Percentiles rank a stretch among this genome's conserved stretches.
These are phyloP conservation scores for Gryon sp. DNA, from an alignment of 1,140 invertebrate genomes.

Conservation along the genomic window DNA sequence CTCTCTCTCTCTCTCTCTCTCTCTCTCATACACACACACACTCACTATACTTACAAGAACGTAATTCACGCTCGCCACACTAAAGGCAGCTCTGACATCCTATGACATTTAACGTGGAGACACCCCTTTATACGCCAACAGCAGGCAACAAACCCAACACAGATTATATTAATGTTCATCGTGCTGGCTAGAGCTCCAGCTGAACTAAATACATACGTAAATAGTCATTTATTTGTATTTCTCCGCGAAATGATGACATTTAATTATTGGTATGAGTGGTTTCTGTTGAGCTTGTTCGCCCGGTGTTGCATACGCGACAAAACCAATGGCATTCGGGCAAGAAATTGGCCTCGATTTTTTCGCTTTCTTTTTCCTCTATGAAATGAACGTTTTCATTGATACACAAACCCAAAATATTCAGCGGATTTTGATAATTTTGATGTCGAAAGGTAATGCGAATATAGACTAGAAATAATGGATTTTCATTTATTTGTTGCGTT, in stretches of 20 bases:
- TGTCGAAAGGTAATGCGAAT: not conserved
- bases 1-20: too few relatives aligned
- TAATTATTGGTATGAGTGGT: conserved; percentile 25
- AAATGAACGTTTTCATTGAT: too few relatives aligned
- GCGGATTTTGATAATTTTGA: conserved; percentile 6
- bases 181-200: not conserved
- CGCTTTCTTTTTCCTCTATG: too few relatives aligned
- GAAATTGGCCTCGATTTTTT: too few relatives aligned
- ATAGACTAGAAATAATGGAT: conserved; percentile 1
- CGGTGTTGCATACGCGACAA: too few relatives aligned
- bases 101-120: conserved; percentile 42
- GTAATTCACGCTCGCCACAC: conserved; percentile 48
- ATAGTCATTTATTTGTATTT: conserved; percentile 42
- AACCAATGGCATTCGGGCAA: not conserved
- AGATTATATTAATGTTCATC: conserved; percentile 50
- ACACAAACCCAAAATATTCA: too few relatives aligned
- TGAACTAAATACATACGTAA: conserved; percentile 37
- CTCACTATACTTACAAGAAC: conserved; percentile 33
- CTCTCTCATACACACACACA: too few relatives aligned
- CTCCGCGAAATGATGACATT: conserved; percentile 17
- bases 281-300: not conserved
- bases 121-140: conserved; percentile 37
- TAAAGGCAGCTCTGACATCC: conserved; percentile 48
- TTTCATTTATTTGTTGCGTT: conserved; percentile 2
- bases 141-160: conserved; percentile 37